Conservation (phyloP, 2,797 vertebrate species). For the Thaleichthys pacificus region DNA sequence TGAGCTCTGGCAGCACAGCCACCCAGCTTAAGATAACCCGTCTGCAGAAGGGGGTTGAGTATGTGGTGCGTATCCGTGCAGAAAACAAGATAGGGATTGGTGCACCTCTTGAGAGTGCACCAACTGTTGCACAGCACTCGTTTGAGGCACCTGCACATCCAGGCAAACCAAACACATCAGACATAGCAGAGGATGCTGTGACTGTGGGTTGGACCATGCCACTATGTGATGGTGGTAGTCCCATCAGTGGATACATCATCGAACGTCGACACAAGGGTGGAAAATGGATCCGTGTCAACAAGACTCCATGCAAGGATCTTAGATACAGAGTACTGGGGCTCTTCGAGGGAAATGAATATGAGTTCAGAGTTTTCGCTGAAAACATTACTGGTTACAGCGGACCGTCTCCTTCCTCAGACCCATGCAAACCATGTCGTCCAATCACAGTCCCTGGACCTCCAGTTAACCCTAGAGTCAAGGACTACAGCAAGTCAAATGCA, state of each 20-base stretch:
- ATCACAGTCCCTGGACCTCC: conserved; percentile 91
- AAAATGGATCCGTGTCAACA: conserved; percentile 98
- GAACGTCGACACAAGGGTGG: conserved; percentile 93
- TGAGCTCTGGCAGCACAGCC: conserved; percentile 86
- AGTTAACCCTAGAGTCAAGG: conserved; percentile 95
- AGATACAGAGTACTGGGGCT: conserved; percentile 90
- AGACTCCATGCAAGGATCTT: conserved; percentile 88
- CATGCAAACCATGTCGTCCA: conserved; percentile 89
- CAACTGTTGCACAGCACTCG: conserved; percentile 90
- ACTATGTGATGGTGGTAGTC: conserved; percentile 92
- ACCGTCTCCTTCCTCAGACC: conserved; percentile 92
- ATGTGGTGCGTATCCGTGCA: conserved; percentile 91
- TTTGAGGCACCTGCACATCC: conserved; percentile 92
- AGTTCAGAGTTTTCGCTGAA: conserved; percentile 98
- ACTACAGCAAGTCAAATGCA: conserved; percentile 89
- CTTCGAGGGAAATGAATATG: conserved; percentile 95
- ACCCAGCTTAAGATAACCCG: conserved; percentile 88
- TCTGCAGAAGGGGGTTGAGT: conserved; percentile 92
- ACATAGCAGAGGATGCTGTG: conserved; percentile 88
- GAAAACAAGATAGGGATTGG: conserved; percentile 98
- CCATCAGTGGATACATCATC: conserved; percentile 91
- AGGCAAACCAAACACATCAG: conserved; percentile 88
- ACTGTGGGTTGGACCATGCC: conserved; percentile 94
- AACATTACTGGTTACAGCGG: conserved; percentile 93
- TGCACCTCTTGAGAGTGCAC: conserved; percentile 90